Evolutionary conservation across 2,113 vertebrate genomes (phyloP), one percentile per base, ranked within the genome.

Genomic region (Progne subis): DNA sequence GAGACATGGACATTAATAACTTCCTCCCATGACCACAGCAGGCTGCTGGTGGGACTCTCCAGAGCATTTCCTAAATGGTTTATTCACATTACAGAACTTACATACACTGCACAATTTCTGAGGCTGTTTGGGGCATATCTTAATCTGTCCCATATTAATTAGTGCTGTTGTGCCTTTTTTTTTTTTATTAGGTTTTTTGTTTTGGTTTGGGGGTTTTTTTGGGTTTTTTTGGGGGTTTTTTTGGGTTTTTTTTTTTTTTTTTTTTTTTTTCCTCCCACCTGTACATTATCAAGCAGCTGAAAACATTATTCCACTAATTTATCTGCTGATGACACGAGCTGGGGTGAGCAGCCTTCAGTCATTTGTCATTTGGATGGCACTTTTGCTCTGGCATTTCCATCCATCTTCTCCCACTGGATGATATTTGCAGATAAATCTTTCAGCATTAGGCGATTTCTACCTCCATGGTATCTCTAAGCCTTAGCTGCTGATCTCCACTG

Each of bases 261-360:
- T 37, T 37, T 37, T 39, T 25, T 63, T 12, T 37, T 6, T 39
- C 2, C 24, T 3, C 16, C 18, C 61, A 49, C 67, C 80, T 82
- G 61, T 64, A 69, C 61, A 29, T 80, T 91, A 91, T 60, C 41
- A 69, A 96, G 57, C 37, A 79, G 78, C 70, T 92, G 80, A 95
- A 93, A 95, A 71, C 75, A 41, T 82, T 76, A 87, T 79, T 76
- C 67, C 49, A 44, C 68, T 95, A 79, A 79, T 91, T 91, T 44
- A 52, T 53, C 82, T 65, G 85, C 57, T 85, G 69, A 76, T 87
- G 53, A 72, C 82, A 69, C 1, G 5, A 93, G 67, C 53, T 79
- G 86, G 74, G 85, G 87, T 53, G 72, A 85, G 90, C 44, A 90
- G 23, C 8, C 39, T 71, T 44, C 63, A 85, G 82, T 71, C 1